Evolutionary conservation across 2,888 invertebrate species (phyloP), one percentile per base, ranked within the genome.

Genomic region (Chalcis sispes): DNA sequence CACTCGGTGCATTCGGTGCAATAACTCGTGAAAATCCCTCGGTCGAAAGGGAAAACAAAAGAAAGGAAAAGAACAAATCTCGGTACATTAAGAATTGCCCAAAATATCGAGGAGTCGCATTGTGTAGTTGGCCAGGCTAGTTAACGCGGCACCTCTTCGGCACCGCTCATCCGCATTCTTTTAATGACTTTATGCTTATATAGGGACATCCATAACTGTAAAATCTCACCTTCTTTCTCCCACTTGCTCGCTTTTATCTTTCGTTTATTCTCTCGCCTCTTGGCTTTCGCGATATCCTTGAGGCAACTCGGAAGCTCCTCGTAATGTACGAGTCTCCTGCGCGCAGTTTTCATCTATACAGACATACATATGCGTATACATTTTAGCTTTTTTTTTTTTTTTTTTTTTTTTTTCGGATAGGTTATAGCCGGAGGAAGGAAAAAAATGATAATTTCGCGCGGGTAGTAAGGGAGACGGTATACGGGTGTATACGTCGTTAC

Each of bases 131-230:
- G 80, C 76, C 81, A 80, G 80, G 79, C 64, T 83, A 80, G 78
- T 82, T 79, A 83, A 80, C 75, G 79, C 79, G 32, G 62, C 56
- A 15, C 46, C 46, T 40, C 58, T 15, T 29, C 20, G 2, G 46
- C 40, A 67, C 10, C 36, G 69, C 50, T 61, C 65, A 56, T 42
- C 58, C 50, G 29, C 59, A 56, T 42, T 48, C 61, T 72, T 79
- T 80, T 82, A 83, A 84, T 83, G 81, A 81, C 50, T 84, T 84
- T 84, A 84, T 82, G 81, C 36, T 29, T 84, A 83, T 84, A 84
- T 83, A 80, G 82, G n/a, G 79, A 59, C 69, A 67, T 50, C 76
- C 48, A 20, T 75, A 79, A 79, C 78, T 78, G 75, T 79, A 76
- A 80, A 79, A 58, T 62, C 32, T n/a, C 69, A 64, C 64, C 62